Conservation (phyloP, 2,888 invertebrate genomes). For the Drosophila barbarae region DNA sequence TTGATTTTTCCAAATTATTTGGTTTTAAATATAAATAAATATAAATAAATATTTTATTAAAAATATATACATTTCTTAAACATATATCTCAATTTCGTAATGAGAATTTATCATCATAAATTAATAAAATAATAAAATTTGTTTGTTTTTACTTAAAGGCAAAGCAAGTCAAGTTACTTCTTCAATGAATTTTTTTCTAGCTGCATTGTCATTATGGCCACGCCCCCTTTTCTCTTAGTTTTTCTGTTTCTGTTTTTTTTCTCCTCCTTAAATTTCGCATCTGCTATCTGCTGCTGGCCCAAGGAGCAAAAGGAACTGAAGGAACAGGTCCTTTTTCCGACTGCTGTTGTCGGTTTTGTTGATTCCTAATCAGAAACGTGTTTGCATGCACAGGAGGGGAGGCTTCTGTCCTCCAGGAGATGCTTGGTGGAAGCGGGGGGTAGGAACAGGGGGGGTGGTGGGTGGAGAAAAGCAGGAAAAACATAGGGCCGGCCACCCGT, state of each 20-base stretch:
- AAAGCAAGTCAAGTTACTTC: background rate
- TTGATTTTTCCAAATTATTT: background rate
- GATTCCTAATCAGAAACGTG: conserved; percentile 69
- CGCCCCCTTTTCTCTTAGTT: conserved; percentile 11
- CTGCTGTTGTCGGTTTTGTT: conserved; percentile 45
- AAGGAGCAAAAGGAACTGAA: conserved; percentile 1
- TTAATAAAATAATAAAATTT: background rate
- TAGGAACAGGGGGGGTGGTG: no score
- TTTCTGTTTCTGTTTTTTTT: background rate
- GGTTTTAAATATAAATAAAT: no score
- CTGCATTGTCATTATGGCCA: conserved; percentile 35
- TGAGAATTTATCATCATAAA: background rate
- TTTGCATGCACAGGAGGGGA: conserved; percentile 53
- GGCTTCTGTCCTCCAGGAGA: background rate
- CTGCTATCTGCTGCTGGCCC: conserved; percentile 14
- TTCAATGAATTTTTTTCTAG: conserved; percentile 3
- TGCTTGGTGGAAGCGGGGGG: no score
- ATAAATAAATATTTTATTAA: no score
- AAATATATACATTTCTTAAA: background rate
- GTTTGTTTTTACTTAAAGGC: background rate
- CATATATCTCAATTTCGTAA: background rate
- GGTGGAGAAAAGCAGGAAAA: background rate
- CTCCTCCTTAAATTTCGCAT: conserved; percentile 1
- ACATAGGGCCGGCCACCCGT: conserved; percentile 17
- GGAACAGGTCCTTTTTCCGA: conserved; percentile 36